Conservation (phyloP, 92 coral and sea anemone genomes). For the Diadumene lineata region DNA sequence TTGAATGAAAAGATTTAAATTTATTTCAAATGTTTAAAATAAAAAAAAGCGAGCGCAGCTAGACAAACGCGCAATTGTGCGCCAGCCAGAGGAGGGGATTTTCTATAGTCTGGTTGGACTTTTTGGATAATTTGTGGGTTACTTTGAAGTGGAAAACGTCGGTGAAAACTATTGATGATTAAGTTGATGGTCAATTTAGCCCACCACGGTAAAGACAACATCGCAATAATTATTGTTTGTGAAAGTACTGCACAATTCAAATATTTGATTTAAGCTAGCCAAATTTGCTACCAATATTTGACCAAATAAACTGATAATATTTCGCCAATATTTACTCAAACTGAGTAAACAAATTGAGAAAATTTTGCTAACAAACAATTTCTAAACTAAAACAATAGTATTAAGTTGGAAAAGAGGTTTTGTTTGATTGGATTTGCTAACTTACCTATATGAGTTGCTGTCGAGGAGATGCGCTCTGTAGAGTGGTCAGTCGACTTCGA, state of each 20-base stretch:
- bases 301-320: conserved; percentile 63
- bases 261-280: conserved; percentile 63
- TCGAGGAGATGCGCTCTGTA: background rate
- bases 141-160: too few relatives aligned
- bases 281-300: conserved; percentile 41
- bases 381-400: conserved; percentile 29
- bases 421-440: conserved; percentile 31
- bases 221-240: conserved; percentile 11
- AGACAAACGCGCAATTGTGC: too few relatives aligned
- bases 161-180: too few relatives aligned
- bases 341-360: conserved; percentile 53
- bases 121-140: background rate
- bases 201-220: background rate
- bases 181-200: conserved; percentile 31
- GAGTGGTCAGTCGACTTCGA: conserved; percentile 5
- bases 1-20: too few relatives aligned
- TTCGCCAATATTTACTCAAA: conserved; percentile 54
- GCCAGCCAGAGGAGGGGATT: too few relatives aligned
- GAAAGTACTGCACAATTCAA: conserved; percentile 22
- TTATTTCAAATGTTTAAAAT: too few relatives aligned
- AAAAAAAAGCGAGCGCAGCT: too few relatives aligned
- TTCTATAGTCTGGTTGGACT: too few relatives aligned
- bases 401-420: conserved; percentile 1
- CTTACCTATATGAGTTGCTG: background rate
- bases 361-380: conserved; percentile 27